A percentile compares a stretch with the other conserved stretches of the same genome.
Evolutionary conservation across 2,888 invertebrate genomes (phyloP).

Genomic region (Dynastes grantii): DNA sequence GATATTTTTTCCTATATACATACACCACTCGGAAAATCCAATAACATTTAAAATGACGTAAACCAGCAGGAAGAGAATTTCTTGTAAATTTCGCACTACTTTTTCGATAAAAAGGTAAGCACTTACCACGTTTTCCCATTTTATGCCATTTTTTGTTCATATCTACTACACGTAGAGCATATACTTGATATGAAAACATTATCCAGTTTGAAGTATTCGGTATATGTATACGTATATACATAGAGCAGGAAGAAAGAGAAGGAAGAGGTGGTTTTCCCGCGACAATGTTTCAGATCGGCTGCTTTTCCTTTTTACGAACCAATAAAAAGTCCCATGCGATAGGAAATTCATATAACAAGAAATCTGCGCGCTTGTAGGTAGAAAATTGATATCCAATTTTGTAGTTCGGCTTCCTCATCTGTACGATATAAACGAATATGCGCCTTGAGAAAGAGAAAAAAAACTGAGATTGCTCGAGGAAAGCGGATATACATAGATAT

Average conservation of each 20-base stretch:
- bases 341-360: conserved; percentile 48
- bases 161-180: conserved; percentile 35
- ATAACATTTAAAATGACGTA: not conserved
- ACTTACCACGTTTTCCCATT: conserved; percentile 12
- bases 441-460: not conserved
- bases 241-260: conserved; percentile 12
- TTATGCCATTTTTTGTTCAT: conserved; percentile 6
- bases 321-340: conserved; percentile 45
- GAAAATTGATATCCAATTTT: conserved; percentile 51
- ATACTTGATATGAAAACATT: conserved; percentile 49
- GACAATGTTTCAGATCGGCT: conserved; percentile 34
- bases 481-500: not conserved
- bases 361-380: conserved; percentile 48
- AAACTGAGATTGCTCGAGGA: not conserved
- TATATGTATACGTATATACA: conserved; percentile 25
- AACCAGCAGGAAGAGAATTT: not conserved
- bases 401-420: conserved; percentile 41
- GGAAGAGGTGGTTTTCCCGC: not conserved
- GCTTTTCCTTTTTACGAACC: conserved; percentile 43
- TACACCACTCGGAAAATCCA: not conserved
- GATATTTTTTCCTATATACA: no score
- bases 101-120: not conserved
- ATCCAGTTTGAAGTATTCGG: conserved; percentile 49
- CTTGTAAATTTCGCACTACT: not conserved
- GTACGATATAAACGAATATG: conserved; percentile 25